Conservation (phyloP, 1,140 invertebrate species). For the Drosophila asahinai region DNA sequence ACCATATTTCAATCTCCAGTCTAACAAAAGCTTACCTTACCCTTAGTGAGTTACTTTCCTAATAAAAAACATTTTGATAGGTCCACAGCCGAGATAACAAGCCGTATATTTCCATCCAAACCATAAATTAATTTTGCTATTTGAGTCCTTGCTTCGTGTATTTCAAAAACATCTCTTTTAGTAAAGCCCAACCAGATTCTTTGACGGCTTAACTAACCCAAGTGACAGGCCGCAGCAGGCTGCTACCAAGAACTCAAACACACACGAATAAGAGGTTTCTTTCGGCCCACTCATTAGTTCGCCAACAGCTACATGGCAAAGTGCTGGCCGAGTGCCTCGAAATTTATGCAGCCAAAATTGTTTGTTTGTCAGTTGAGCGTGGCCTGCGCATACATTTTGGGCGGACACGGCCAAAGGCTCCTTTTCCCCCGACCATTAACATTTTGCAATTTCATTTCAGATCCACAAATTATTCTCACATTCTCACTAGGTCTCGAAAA, state of each 20-base stretch:
- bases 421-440: slow-evolving; percentile 45
- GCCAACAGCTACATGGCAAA: slow-evolving; percentile 41
- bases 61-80: no score
- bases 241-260: slow-evolving; percentile 15
- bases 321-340: slow-evolving; percentile 20
- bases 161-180: slow-evolving; percentile 1
- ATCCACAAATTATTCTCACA: slow-evolving; percentile 64
- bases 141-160: neutral
- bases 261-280: slow-evolving; percentile 17
- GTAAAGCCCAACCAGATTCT: neutral
- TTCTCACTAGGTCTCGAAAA: slow-evolving; percentile 31
- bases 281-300: slow-evolving; percentile 38
- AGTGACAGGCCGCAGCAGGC: slow-evolving; percentile 24
- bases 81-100: no score
- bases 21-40: no score
- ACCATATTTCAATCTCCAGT: no score
- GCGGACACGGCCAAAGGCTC: neutral
- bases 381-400: slow-evolving; percentile 30
- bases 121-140: neutral
- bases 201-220: slow-evolving; percentile 32
- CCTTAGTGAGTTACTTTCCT: no score
- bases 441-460: slow-evolving; percentile 65
- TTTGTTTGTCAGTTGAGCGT: slow-evolving; percentile 26
- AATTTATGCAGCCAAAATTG: slow-evolving; percentile 75
- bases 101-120: neutral